Base-by-base conservation (phyloP, 2,888 invertebrate genomes). In the Atrina japonica region DNA sequence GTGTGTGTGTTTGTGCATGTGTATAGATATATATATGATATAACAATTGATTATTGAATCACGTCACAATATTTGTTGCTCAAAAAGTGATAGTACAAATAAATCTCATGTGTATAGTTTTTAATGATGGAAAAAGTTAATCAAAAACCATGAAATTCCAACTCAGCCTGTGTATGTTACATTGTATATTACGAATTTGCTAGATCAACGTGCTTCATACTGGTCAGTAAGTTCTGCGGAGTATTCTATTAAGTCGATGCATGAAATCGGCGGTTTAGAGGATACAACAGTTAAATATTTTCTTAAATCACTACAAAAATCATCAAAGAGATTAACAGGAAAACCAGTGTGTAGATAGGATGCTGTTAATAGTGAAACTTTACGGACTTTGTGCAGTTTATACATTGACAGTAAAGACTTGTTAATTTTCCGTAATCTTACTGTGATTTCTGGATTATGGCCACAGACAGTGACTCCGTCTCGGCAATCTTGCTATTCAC, bases 231-330 rank as follows among this genome's bases (percentile, higher is more conserved):
- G 53, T 23, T 41, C 70, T 14, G 66, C 63, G n/a, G 41, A 70
- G n/a, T 75, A 71, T 47, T 41, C 63, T n/a, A 70, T 72, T 11
- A 72, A 75, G 30, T 75, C 72, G 72, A 49, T 41, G 9, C 72
- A 67, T 40, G 27, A n/a, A 49, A 29, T 66, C 6, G 56, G 55
- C 43, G 58, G 50, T 35, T 43, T 60, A 0, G 9, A 7, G 9
- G 68, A 75, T 61, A 70, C 67, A 2, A 72, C 67, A 9, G 47
- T 66, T 45, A 70, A 70, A 52, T 23, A 29, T 1, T 58, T 58
- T 35, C 67, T 70, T 11, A 55, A 65, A 56, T 50, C 43, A 0
- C 23, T 73, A 1, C 23, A 55, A 27, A 67, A 73, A 50, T 35
- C 63, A 14, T 29, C 61, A n/a, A 76, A 76, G 35, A 43, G 76